Evolutionary conservation across 2,113 vertebrate species (phyloP), one percentile per base, ranked within the genome.

Genomic region (Onychostruthus taczanowskii): DNA sequence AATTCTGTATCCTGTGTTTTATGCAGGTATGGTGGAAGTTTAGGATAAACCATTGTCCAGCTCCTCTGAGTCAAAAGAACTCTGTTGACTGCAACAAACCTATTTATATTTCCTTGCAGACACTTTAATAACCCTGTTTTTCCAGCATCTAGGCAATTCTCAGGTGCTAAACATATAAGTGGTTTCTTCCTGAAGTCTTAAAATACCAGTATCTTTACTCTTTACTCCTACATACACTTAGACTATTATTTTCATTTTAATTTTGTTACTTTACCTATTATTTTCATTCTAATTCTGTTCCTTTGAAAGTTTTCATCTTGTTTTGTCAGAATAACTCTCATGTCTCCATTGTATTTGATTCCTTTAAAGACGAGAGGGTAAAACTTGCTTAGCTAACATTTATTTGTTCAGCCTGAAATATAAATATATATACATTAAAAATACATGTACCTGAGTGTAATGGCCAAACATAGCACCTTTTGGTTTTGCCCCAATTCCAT

Each of bases 401-500:
- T 56, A 30, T 50, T 77, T 75, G 11, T 69, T 76, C n/a, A 69
- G 4, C 10, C 26, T 49, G 16, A 76, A 73, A 82, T 39, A 68
- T 3, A 39, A 20, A 43, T 37, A 44, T 10, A 37, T 19, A 16
- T 35, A 16, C 7, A 31, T 30, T 19, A 35, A 89, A 61, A 67
- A 19, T 35, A 4, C 7, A 86, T 31, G 4, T 94, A 98, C 98
- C 96, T 98, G 98, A 76, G 97, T 98, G 47, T 96, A 98, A 84
- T 97, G 97, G 12, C 96, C 82, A 58, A 78, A 24, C 8, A 37
- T 1, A 28, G 41, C 37, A 9, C 5, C 83, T 37, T 3, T 1
- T 30, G 9, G 4, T 14, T 7, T 56, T 49, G 73, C 24, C 35
- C 96, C 95, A 77, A 2, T 9, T 41, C 97, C 97, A 0, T 97